Evolutionary conservation across 2,888 invertebrate genomes (phyloP).

Genomic region (Nesidiocoris tenuis): DNA sequence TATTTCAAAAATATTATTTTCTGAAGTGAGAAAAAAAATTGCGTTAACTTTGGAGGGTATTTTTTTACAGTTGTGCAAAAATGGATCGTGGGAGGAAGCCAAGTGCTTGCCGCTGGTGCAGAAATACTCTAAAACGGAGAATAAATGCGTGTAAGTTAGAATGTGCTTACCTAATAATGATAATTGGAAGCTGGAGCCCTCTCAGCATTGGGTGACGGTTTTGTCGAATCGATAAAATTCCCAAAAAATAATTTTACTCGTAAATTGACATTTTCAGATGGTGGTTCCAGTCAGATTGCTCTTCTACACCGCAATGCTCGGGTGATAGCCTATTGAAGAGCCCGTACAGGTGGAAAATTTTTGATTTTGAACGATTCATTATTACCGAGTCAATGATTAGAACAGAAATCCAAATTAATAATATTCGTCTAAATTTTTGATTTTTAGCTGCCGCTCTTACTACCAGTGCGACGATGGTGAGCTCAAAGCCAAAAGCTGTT

Average conservation of each 20-base stretch:
- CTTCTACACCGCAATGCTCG: not conserved
- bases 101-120: constrained; percentile 8
- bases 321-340: not conserved
- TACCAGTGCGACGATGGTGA: not conserved
- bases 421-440: not conserved
- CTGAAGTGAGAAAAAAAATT: not conserved
- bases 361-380: not conserved
- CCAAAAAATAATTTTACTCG: no score
- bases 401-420: not conserved
- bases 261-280: not conserved
- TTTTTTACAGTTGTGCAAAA: constrained; percentile 17
- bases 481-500: not conserved
- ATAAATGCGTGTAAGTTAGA: constrained; percentile 26
- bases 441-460: not conserved
- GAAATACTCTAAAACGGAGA: constrained; percentile 6
- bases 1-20: not conserved
- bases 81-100: constrained; percentile 12
- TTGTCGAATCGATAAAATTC: no score
- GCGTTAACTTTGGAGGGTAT: not conserved
- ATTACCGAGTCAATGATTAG: not conserved
- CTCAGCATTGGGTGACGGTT: no score
- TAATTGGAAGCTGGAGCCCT: no score
- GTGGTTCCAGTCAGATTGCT: not conserved
- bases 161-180: no score
- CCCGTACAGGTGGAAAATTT: not conserved